Conservation (phyloP, 2,113 vertebrate species). For the Ameiurus melas region DNA sequence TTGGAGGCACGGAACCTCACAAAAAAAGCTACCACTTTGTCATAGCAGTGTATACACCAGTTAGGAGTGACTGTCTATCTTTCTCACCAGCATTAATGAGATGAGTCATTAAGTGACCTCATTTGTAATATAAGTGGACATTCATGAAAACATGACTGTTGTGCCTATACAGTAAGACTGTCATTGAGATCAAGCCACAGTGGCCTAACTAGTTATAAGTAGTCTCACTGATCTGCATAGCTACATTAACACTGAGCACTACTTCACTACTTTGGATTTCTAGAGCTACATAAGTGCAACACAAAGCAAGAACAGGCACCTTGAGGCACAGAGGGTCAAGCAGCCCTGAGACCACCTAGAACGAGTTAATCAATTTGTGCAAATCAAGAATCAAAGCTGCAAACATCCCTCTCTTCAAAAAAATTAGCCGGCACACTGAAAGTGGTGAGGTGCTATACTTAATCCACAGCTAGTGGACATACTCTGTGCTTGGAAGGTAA, state of each 20-base stretch:
- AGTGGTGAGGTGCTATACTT: not conserved
- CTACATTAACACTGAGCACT: not conserved
- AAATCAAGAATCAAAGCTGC: not conserved
- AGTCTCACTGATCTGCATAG: not conserved
- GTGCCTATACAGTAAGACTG: not conserved
- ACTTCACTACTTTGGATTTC: not conserved
- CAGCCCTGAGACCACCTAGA: not conserved
- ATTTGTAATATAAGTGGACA: constrained; percentile 3
- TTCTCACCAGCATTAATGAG: not conserved
- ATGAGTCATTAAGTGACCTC: not conserved
- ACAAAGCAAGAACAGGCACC: no score
- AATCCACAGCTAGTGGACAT: no score
- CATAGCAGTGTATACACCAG: not conserved
- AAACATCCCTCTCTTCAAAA: not conserved
- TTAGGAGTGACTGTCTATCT: not conserved
- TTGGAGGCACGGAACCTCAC: no score
- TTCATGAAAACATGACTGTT: not conserved
- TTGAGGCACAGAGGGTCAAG: not conserved
- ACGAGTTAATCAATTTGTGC: not conserved
- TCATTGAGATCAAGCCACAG: not conserved
- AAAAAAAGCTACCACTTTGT: not conserved
- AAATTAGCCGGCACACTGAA: not conserved
- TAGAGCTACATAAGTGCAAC: not conserved
- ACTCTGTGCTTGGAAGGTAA: no score
- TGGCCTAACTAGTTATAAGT: not conserved